These are phyloP conservation scores for Bagarius yarrelli DNA, from an alignment of 2,113 vertebrate genomes.

Conservation along the genomic window DNA sequence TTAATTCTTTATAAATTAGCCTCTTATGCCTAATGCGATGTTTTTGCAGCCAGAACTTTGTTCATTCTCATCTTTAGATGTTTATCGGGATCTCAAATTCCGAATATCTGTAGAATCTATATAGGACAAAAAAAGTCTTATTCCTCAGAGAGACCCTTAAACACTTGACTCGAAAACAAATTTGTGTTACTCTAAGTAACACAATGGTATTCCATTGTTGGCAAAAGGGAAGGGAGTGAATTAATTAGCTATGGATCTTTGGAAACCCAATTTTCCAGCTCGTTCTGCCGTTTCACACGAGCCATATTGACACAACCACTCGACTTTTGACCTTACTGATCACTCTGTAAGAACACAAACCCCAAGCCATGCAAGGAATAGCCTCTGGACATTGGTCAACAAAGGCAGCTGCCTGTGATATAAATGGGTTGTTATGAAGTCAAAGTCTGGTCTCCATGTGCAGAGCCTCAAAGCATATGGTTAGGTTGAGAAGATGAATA, in stretches of 20 bases:
- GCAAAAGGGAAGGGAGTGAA: not conserved
- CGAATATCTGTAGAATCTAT: not conserved
- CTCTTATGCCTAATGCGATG: not conserved
- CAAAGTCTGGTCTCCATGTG: conserved; percentile 51
- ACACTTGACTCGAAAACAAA: not conserved
- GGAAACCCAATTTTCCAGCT: not conserved
- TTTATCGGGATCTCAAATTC: not conserved
- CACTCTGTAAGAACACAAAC: conserved; percentile 37
- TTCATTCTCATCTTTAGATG: not conserved
- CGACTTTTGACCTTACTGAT: conserved; percentile 44
- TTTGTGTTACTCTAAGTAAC: not conserved
- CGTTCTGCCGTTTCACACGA: conserved; percentile 10
- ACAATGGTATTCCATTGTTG: conserved; percentile 6
- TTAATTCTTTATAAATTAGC: not conserved
- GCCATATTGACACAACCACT: conserved; percentile 21
- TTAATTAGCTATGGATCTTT: conserved; percentile 3
- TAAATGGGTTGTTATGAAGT: conserved; percentile 30
- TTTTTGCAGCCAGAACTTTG: not conserved
- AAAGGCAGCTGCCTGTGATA: conserved; percentile 20
- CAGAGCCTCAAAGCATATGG: not conserved
- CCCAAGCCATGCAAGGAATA: not conserved
- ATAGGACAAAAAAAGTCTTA: too few species aligned
- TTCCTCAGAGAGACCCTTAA: not conserved
- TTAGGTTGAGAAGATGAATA: conserved; percentile 4
- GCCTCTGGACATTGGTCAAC: conserved; percentile 25